Base-by-base conservation (phyloP, 1,140 invertebrate species). In the Panagrolaimus sp. region DNA sequence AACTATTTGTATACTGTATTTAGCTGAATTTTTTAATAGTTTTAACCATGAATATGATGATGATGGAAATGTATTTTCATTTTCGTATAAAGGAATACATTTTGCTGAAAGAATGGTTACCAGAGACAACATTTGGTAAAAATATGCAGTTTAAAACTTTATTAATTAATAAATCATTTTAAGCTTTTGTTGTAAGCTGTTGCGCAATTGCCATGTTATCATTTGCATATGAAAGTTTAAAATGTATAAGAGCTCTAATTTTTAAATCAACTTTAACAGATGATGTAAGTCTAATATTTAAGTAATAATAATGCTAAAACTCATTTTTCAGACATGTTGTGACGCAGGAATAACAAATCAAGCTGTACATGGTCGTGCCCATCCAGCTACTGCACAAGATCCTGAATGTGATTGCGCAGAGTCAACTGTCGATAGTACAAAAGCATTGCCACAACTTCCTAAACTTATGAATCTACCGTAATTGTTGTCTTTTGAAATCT, bases 11-110 rank as follows among this genome's bases (percentile, higher is more conserved):
- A 20, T n/a, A 23, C 5, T 16, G 1, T 57, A 8, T n/a, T 57
- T 57, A n/a, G n/a, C n/a, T 57, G 11, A 57, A 16, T 20, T 13
- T 57, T 57, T 57, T 57, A 25, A 16, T 20, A n/a, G 27, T 57
- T 20, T 13, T 16, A 27, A 57, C 20, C 20, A 27, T 44, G 23
- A 70, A 72, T 47, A 72, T 75, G 70, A 57, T 61, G 9, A 78
- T 78, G 77, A 78, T 78, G 77, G 27, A 70, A 46, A 78, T 78
- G 77, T 78, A 71, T 68, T 78, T 79, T 42, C 77, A 78, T 57
- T 79, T 76, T 38, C 67, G 77, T 43, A 53, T 70, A 11, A 63
- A 70, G 23, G 77, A 78, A 43, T 66, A 51, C 16, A 72, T 78
- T 53, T 48, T 78, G 9, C 71, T 78, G 61, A 27, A 69, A 9